Conservation (phyloP, 2,113 vertebrate genomes). For the Donacobius atricapilla region DNA sequence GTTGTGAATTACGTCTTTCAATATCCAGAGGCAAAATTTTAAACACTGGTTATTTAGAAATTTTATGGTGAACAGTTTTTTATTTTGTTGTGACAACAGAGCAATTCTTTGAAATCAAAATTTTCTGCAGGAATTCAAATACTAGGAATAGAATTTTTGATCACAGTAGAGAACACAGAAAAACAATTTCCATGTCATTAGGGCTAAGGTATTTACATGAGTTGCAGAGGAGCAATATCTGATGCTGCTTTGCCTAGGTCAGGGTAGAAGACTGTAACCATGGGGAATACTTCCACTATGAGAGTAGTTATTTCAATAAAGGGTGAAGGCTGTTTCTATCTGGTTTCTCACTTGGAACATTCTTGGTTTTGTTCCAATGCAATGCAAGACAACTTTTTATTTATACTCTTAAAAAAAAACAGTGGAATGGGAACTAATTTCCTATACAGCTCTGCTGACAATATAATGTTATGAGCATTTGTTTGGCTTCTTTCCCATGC, state of each 20-base stretch:
- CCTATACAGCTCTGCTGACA: not conserved
- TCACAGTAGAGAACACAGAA: not conserved
- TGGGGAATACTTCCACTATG: not conserved
- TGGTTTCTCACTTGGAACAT: not conserved
- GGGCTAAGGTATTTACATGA: not conserved
- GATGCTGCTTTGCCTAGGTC: not conserved
- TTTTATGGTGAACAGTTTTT: not conserved
- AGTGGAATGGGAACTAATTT: not conserved
- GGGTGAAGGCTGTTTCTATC: not conserved
- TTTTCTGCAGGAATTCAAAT: not conserved
- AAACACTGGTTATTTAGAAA: not conserved
- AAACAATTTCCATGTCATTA: not conserved
- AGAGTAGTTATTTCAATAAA: not conserved
- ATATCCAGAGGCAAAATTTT: not conserved
- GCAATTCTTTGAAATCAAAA: not conserved
- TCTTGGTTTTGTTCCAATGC: not conserved
- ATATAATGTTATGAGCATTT: not conserved
- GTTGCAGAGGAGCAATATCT: not conserved
- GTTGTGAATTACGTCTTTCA: not conserved
- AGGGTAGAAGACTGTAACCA: not conserved
- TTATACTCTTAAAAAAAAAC: not conserved
- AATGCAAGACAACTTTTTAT: not conserved
- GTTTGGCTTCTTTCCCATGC: conserved; percentile 29
- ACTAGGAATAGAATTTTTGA: not conserved
- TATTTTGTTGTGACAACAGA: not conserved